Evolutionary conservation across 2,797 vertebrate species (phyloP).

Genomic region (Bryconaethiops microstoma): DNA sequence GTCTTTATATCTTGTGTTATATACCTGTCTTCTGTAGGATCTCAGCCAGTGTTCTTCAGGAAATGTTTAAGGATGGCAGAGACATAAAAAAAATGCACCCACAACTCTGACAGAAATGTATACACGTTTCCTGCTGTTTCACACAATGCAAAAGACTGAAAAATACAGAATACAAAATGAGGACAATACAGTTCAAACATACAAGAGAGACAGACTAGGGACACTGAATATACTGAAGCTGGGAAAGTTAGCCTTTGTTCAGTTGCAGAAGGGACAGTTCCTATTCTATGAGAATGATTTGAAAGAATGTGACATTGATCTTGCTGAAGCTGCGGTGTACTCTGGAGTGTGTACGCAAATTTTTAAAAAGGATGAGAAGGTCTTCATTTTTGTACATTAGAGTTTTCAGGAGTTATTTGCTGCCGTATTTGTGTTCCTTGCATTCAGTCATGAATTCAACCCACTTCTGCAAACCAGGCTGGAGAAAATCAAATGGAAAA

Average conservation of each 20-base stretch:
- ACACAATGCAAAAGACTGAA: not conserved
- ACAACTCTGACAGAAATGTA: constrained; percentile 6
- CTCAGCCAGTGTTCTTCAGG: not conserved
- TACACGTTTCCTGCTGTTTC: not conserved
- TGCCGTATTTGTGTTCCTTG: not conserved
- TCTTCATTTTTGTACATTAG: not conserved
- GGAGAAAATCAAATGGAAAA: not conserved
- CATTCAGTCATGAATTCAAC: not conserved
- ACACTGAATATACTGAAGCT: not conserved
- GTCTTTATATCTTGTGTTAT: not conserved
- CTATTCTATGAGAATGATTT: not conserved
- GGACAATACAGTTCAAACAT: not conserved
- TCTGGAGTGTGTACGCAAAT: not conserved
- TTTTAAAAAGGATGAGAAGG: not conserved
- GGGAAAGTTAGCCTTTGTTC: no score
- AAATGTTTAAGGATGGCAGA: not conserved
- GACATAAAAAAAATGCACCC: not conserved
- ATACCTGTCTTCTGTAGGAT: not conserved
- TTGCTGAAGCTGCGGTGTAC: not conserved
- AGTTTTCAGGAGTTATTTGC: not conserved
- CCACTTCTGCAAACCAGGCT: not conserved
- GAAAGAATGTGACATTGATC: constrained; percentile 3
- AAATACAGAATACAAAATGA: not conserved
- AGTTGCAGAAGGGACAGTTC: not conserved
- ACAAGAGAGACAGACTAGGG: not conserved